Base-by-base conservation (phyloP, 2,888 invertebrate genomes). In the Xanthorhoe spadicearia region DNA sequence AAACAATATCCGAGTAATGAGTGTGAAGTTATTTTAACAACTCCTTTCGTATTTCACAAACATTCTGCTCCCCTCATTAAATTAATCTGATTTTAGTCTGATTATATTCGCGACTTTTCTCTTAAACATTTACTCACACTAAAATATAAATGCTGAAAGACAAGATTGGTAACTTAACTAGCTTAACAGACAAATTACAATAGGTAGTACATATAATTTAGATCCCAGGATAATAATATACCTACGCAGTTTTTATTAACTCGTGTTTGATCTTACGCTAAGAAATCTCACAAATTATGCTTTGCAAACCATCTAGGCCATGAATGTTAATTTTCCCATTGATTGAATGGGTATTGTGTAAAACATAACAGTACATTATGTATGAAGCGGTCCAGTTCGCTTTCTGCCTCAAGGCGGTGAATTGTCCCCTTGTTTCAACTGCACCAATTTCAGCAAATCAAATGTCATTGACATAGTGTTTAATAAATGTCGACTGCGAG, bases 391-490 rank as follows among this genome's bases (percentile, higher is more conserved):
- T 58, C 46, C 18, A 28, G 32, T 50, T 68, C 49, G 57, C 57
- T 32, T 23, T n/a, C 38, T 57, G 23, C 49, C 51, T 64, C 61
- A 54, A 54, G 23, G 50, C 61, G 58, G 64, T 52, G 57, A 61
- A 28, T 15, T 9, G 49, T 53, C 61, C 68, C 66, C 60, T 70
- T 57, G 51, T 66, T 68, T 17, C 63, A 68, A 54, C 61, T 53
- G 55, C 49, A 64, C 48, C 68, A 71, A 69, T 71, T 73, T 65
- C 61, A 73, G 68, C 70, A 68, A 72, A 64, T 71, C 67, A 68
- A 74, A 70, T 69, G 62, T 66, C 66, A 69, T 70, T 69, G 72
- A 69, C 71, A n/a, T n/a, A n/a, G n/a, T n/a, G n/a, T n/a, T 58
- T 46, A 48, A 46, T 67, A 38, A 66, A 53, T 32, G 43, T 18